Percentiles rank a stretch among this genome's conserved stretches.
Evolutionary conservation across 2,888 invertebrate species (phyloP).

Genomic region (Podabrus alpinus): DNA sequence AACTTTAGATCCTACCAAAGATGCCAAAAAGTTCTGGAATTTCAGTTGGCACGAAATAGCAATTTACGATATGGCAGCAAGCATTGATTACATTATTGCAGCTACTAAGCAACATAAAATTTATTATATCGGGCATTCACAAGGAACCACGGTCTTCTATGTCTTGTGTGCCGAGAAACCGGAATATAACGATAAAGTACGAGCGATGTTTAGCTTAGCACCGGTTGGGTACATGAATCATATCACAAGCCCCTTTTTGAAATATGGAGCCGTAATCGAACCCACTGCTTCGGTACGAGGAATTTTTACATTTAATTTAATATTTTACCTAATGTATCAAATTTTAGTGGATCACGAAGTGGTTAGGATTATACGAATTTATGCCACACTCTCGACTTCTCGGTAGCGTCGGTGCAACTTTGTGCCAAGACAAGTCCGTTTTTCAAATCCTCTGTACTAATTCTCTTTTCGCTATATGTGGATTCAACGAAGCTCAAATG

Average conservation of each 20-base stretch:
- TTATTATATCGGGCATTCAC: slow-evolving; percentile 58
- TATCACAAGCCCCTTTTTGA: slow-evolving; percentile 53
- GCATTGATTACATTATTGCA: slow-evolving; percentile 70
- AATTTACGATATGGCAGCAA: slow-evolving; percentile 73
- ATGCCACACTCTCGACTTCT: slow-evolving; percentile 61
- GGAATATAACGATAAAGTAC: slow-evolving; percentile 60
- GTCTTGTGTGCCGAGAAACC: slow-evolving; percentile 59
- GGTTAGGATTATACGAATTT: slow-evolving; percentile 62
- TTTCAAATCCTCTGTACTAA: slow-evolving; percentile 44
- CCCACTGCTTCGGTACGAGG: background rate
- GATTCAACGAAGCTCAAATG: slow-evolving; percentile 46
- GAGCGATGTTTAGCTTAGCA: slow-evolving; percentile 60
- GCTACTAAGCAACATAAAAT: slow-evolving; percentile 55
- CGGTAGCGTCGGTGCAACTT: slow-evolving; percentile 56
- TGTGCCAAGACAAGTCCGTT: slow-evolving; percentile 52
- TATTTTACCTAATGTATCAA: background rate
- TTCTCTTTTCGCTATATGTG: slow-evolving; percentile 44
- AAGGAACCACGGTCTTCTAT: slow-evolving; percentile 64
- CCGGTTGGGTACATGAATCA: slow-evolving; percentile 62
- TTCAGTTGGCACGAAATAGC: slow-evolving; percentile 81
- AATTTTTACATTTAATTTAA: background rate
- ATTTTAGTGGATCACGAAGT: background rate
- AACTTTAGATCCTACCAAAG: slow-evolving; percentile 34
- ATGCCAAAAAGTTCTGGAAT: slow-evolving; percentile 35
- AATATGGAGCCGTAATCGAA: too few species aligned